Evolutionary conservation across 1,140 invertebrate genomes (phyloP).

Genomic region (Drosophila yakuba): DNA sequence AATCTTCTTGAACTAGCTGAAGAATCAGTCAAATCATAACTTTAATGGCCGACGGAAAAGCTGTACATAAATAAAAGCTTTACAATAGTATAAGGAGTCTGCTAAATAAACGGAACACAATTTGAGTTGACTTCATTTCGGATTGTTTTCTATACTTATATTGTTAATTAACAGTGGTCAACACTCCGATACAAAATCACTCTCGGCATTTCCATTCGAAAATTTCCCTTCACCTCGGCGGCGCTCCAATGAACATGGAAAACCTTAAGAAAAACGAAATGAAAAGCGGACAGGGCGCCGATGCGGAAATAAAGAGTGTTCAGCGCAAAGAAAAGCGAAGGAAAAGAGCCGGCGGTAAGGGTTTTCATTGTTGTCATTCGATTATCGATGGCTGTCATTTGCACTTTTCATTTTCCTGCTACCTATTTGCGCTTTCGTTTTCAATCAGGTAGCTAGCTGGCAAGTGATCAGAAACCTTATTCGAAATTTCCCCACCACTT

Average conservation of each 20-base stretch:
- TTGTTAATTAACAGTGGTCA: constrained; percentile 66
- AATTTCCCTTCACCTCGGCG: constrained; percentile 42
- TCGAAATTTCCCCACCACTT: constrained; percentile 48
- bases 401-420: constrained; percentile 31
- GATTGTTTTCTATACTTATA: constrained; percentile 61
- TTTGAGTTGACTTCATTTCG: constrained; percentile 38
- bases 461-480: constrained; percentile 51
- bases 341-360: constrained; percentile 38
- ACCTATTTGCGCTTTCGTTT: constrained; percentile 77
- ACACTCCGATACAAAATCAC: constrained; percentile 15
- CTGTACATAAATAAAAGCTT: neutral
- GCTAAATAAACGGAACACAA: constrained; percentile 18
- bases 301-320: constrained; percentile 76
- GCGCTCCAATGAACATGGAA: constrained; percentile 49
- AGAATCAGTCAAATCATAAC: neutral
- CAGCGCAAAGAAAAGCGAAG: constrained; percentile 24
- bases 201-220: constrained; percentile 17
- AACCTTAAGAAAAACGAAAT: neutral
- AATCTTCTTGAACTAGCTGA: neutral
- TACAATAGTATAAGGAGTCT: neutral
- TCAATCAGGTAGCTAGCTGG: constrained; percentile 60
- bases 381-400: constrained; percentile 62
- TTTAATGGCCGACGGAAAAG: neutral
- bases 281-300: constrained; percentile 35
- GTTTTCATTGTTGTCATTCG: constrained; percentile 61